Percentiles rank a stretch among this genome's conserved stretches.
These are phyloP conservation scores for Ptychobarbus kaznakovi DNA, from an alignment of 2,797 vertebrate species.

Conservation along the genomic window DNA sequence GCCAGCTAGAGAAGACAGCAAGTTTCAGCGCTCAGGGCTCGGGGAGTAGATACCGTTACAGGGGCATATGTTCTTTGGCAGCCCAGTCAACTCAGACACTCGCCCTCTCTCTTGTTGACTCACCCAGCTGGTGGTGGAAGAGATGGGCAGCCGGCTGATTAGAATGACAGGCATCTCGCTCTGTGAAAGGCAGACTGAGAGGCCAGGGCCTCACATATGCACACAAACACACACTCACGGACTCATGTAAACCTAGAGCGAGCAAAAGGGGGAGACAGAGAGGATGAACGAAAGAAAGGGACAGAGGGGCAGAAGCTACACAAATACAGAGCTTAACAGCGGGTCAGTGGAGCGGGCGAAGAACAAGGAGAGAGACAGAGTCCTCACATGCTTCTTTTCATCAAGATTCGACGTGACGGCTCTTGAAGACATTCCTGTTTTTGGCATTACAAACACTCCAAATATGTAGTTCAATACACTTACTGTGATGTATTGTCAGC, in stretches of 20 bases:
- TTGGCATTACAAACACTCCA: not conserved
- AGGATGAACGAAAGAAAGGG: slow-evolving; percentile 46
- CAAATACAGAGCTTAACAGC: slow-evolving; percentile 48
- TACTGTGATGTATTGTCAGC: slow-evolving; percentile 13
- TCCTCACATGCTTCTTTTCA: slow-evolving; percentile 48
- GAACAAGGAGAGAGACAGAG: slow-evolving; percentile 32
- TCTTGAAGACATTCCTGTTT: slow-evolving; percentile 15
- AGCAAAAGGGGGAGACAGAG: slow-evolving; percentile 45
- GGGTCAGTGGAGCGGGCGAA: slow-evolving; percentile 25
- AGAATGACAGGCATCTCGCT: slow-evolving; percentile 77
- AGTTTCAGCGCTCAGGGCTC: slow-evolving; percentile 64
- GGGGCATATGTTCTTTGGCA: slow-evolving; percentile 79
- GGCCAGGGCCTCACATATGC: slow-evolving; percentile 52
- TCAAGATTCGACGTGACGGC: slow-evolving; percentile 43
- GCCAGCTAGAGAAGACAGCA: slow-evolving; percentile 69
- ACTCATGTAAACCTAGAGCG: slow-evolving; percentile 32
- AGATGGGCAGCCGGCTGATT: slow-evolving; percentile 73
- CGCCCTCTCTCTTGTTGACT: slow-evolving; percentile 54
- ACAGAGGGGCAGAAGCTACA: slow-evolving; percentile 41
- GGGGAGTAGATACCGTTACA: slow-evolving; percentile 76
- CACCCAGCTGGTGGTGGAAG: slow-evolving; percentile 68
- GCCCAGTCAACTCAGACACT: slow-evolving; percentile 58
- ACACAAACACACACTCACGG: slow-evolving; percentile 36
- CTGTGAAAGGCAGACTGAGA: slow-evolving; percentile 62
- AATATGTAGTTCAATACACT: not conserved